phyloP scores from a whole-genome alignment of 2,113 vertebrate species.

The Struthidea cinerea region DNA sequence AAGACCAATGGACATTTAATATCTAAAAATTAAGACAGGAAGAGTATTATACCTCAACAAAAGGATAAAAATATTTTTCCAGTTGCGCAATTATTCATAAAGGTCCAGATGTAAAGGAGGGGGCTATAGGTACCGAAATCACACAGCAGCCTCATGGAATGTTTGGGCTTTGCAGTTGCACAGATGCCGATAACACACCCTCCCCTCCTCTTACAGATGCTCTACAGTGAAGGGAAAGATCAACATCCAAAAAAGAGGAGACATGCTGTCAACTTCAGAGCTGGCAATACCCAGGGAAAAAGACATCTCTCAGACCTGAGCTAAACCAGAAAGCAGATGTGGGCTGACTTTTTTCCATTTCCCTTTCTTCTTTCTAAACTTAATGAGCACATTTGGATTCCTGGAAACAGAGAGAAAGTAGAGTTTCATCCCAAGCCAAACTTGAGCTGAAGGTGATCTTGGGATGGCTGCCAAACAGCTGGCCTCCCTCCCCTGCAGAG shows the following conservation, averaged over 20 bases:
- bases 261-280: not conserved
- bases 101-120: not conserved
- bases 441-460: not conserved
- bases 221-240: not conserved
- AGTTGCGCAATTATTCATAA: not conserved
- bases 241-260: not conserved
- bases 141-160: not conserved
- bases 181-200: not conserved
- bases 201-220: not conserved
- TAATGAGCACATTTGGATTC: not conserved
- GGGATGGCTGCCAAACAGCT: not conserved
- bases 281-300: not conserved
- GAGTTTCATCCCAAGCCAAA: not conserved
- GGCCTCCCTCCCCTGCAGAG: not conserved
- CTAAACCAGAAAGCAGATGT: not conserved
- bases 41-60: not conserved
- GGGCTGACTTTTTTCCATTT: not conserved
- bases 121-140: not conserved
- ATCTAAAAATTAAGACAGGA: not conserved
- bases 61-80: not conserved
- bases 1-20: not conserved
- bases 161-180: not conserved
- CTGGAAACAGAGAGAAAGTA: not conserved
- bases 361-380: not conserved
- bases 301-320: not conserved